phyloP scores from a whole-genome alignment of 2,888 invertebrate species.

The Pedicia rivosa region DNA sequence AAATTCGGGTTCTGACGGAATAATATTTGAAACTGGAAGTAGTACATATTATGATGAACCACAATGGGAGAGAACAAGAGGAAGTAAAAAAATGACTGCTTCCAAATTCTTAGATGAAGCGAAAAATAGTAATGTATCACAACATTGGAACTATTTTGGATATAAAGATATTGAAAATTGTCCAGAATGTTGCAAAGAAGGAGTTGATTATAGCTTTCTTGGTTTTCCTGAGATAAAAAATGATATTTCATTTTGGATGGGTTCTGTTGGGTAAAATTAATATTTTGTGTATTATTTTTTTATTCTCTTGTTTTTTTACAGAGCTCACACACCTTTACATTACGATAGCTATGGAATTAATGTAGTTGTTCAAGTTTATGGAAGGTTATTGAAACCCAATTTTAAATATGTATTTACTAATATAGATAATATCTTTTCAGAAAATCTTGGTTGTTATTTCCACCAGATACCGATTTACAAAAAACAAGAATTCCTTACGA shows the following conservation, averaged over 20 bases:
- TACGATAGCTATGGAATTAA: constrained; percentile 90
- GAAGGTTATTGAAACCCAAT: constrained; percentile 39
- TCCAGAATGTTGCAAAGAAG: constrained; percentile 23
- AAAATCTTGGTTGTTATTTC: constrained; percentile 85
- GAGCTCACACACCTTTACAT: constrained; percentile 88
- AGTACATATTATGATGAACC: constrained; percentile 33
- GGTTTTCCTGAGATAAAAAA: constrained; percentile 50
- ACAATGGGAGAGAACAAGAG: constrained; percentile 65
- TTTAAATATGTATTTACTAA: constrained; percentile 7
- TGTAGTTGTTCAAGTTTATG: constrained; percentile 75
- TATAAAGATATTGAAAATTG: constrained; percentile 21
- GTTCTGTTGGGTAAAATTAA: no score
- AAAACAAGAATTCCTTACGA: constrained; percentile 86
- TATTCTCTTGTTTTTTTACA: no score
- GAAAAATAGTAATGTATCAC: constrained; percentile 34
- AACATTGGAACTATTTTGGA: constrained; percentile 21
- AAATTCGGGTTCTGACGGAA: neutral
- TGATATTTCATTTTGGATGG: constrained; percentile 78
- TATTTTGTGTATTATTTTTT: no score
- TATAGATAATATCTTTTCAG: constrained; percentile 31
- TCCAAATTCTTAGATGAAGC: constrained; percentile 38
- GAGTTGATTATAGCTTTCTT: constrained; percentile 46
- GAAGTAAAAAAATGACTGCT: constrained; percentile 40
- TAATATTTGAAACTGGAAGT: constrained; percentile 19
- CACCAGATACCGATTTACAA: constrained; percentile 57